phyloP scores from a whole-genome alignment of 1,140 invertebrate genomes.

The Neotoxoptera formosana region DNA sequence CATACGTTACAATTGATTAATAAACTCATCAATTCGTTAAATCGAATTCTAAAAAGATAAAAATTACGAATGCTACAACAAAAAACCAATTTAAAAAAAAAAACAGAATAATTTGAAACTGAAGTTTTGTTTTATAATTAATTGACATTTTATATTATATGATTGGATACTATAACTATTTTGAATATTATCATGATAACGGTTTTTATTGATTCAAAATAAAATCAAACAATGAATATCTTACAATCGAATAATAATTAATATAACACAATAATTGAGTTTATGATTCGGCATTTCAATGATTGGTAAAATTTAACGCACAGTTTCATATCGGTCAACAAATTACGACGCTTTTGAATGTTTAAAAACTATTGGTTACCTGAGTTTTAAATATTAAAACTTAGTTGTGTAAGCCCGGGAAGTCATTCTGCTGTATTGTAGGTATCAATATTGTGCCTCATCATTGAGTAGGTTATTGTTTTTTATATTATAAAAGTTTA shows the following conservation, averaged over 20 bases:
- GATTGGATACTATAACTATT: not conserved
- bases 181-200: not conserved
- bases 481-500: too few species aligned
- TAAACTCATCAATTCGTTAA: conserved; percentile 20
- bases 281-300: too few species aligned
- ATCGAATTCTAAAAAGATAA: not conserved
- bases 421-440: too few species aligned
- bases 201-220: not conserved
- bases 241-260: not conserved
- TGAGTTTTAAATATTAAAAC: not conserved
- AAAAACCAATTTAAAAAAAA: not conserved
- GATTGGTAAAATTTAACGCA: too few species aligned
- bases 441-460: too few species aligned
- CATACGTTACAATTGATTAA: conserved; percentile 15
- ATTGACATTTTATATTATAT: not conserved
- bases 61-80: not conserved
- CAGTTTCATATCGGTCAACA: too few species aligned
- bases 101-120: not conserved
- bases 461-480: too few species aligned
- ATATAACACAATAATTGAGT: too few species aligned
- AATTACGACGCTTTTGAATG: not conserved
- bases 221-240: not conserved
- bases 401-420: not conserved
- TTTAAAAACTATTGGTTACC: not conserved
- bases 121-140: not conserved